phyloP scores from a whole-genome alignment of 1,140 invertebrate genomes.

The Drosophila elegans region DNA sequence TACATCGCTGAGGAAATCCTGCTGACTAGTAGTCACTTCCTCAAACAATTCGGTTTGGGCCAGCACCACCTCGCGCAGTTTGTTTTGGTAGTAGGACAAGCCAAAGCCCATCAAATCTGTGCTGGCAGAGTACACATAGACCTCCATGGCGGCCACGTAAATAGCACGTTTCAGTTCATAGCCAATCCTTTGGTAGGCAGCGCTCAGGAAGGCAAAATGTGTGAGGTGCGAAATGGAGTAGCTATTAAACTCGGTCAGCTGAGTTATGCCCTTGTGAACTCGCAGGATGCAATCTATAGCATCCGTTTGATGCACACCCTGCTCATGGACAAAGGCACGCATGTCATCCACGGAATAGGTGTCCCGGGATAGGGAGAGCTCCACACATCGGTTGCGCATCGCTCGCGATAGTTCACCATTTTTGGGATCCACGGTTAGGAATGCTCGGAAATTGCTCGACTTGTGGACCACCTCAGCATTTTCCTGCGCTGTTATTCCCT shows the following conservation, averaged over 20 bases:
- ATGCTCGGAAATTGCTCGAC: conserved; percentile 96
- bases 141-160: conserved; percentile 80
- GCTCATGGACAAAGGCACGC: conserved; percentile 86
- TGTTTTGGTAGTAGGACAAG: conserved; percentile 77
- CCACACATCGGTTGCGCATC: conserved; percentile 98
- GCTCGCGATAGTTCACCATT: conserved; percentile 98
- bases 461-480: conserved; percentile 91
- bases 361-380: conserved; percentile 91
- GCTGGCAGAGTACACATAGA: conserved; percentile 80
- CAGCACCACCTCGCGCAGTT: conserved; percentile 74
- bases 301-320: conserved; percentile 85
- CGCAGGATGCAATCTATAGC: conserved; percentile 85
- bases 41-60: conserved; percentile 33
- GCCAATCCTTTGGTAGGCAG: conserved; percentile 75
- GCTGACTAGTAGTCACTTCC: not conserved
- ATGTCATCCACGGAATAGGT: conserved; percentile 86
- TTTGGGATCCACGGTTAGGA: conserved; percentile 97
- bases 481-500: conserved; percentile 91
- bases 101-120: conserved; percentile 81
- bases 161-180: conserved; percentile 68
- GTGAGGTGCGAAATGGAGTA: conserved; percentile 79
- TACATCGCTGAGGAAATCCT: conserved; percentile 44
- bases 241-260: conserved; percentile 80
- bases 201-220: conserved; percentile 73
- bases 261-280: conserved; percentile 85